These are phyloP conservation scores for Canis aureus DNA, from an alignment of 2,113 vertebrate species.

Conservation along the genomic window DNA sequence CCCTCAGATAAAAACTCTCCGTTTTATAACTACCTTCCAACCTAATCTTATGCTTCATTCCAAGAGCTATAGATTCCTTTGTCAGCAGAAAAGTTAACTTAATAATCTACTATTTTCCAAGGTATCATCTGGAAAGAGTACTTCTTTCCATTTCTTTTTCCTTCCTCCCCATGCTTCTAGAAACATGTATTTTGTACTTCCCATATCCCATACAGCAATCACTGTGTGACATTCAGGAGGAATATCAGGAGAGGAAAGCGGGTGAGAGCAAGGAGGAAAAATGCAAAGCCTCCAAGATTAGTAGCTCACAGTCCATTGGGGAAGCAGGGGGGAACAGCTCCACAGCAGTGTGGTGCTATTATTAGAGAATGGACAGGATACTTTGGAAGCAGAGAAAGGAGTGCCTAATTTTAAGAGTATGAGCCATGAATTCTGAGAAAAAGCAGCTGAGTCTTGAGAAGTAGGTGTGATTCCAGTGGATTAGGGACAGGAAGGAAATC, in stretches of 20 bases:
- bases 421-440: background rate
- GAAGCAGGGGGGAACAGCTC: background rate
- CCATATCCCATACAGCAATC: background rate
- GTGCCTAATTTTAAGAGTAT: background rate
- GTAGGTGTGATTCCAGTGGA: background rate
- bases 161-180: background rate
- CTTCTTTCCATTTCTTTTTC: background rate
- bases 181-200: slow-evolving; percentile 3
- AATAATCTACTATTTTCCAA: slow-evolving; percentile 13
- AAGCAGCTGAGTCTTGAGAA: background rate
- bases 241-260: background rate
- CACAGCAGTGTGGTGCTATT: background rate
- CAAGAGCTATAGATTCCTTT: background rate
- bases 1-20: background rate
- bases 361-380: background rate
- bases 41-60: background rate
- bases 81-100: background rate
- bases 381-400: background rate
- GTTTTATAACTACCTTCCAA: background rate
- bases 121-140: background rate
- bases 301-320: background rate
- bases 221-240: background rate
- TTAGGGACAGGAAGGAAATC: background rate
- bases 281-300: background rate
- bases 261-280: background rate